phyloP scores from a whole-genome alignment of 2,113 vertebrate species.

The Oophaga pumilio region DNA sequence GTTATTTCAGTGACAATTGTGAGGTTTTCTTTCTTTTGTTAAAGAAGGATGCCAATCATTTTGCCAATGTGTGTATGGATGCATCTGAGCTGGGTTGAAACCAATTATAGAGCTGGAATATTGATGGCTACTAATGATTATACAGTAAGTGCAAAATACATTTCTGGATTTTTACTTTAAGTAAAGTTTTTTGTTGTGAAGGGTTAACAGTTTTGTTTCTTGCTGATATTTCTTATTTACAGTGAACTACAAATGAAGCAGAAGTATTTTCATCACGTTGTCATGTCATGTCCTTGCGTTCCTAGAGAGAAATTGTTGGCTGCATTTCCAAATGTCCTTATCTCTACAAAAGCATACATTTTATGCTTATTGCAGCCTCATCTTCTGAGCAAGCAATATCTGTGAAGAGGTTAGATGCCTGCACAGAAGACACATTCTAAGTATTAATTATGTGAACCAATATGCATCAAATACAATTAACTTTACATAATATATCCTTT shows the following conservation, averaged over 20 bases:
- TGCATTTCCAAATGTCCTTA: conserved; percentile 16
- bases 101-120: too few species aligned
- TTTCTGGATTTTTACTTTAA: too few species aligned
- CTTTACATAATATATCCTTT: conserved; percentile 6
- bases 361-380: not conserved
- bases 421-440: not conserved
- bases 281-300: conserved; percentile 32
- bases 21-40: too few species aligned
- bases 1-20: too few species aligned
- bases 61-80: too few species aligned
- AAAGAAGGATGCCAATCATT: too few species aligned
- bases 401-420: not conserved
- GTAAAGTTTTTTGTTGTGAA: not conserved
- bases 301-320: conserved; percentile 27
- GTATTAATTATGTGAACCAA: not conserved
- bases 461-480: conserved; percentile 10
- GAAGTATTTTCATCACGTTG: conserved; percentile 1
- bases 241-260: not conserved
- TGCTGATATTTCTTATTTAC: conserved; percentile 4
- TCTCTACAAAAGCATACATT: conserved; percentile 15
- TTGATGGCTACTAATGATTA: too few species aligned
- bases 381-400: conserved; percentile 20
- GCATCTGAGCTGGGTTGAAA: too few species aligned
- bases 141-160: too few species aligned
- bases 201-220: not conserved